Evolutionary conservation across 2,797 vertebrate genomes (phyloP).

Genomic region (Mormyrus proboscirostris): DNA sequence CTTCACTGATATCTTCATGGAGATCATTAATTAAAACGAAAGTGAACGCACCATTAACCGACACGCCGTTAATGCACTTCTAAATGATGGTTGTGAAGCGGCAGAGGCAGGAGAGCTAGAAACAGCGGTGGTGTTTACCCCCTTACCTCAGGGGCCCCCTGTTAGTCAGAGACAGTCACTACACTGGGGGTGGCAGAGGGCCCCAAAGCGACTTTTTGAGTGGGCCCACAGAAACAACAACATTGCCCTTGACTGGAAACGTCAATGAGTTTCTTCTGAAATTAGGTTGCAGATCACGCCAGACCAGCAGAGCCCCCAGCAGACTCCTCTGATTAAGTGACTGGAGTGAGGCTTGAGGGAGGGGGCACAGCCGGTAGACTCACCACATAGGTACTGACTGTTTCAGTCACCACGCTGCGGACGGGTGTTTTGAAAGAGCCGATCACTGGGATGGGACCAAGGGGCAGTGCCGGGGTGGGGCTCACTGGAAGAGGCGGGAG

Average conservation of each 20-base stretch:
- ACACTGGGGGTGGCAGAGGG: neutral
- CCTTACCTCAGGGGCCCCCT: neutral
- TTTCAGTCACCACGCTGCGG: constrained; percentile 91
- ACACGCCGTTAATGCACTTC: neutral
- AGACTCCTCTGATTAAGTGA: neutral
- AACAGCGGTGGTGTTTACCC: neutral
- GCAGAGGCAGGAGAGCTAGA: neutral
- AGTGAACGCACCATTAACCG: neutral
- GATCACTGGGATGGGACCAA: constrained; percentile 49
- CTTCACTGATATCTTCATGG: neutral
- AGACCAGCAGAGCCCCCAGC: neutral
- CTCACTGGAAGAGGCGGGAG: constrained; percentile 50
- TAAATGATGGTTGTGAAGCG: neutral
- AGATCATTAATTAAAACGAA: neutral
- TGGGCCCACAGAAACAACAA: neutral
- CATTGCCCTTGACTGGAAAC: neutral
- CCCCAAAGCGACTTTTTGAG: neutral
- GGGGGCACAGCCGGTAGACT: constrained; percentile 36
- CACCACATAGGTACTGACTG: constrained; percentile 94
- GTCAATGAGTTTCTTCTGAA: neutral
- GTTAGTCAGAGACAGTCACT: neutral
- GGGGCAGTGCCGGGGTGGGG: constrained; percentile 40
- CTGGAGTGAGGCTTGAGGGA: neutral
- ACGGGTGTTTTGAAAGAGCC: constrained; percentile 76
- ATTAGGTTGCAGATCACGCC: neutral